These are phyloP conservation scores for Gryon sp. DNA, from an alignment of 1,140 invertebrate species.

Conservation along the genomic window DNA sequence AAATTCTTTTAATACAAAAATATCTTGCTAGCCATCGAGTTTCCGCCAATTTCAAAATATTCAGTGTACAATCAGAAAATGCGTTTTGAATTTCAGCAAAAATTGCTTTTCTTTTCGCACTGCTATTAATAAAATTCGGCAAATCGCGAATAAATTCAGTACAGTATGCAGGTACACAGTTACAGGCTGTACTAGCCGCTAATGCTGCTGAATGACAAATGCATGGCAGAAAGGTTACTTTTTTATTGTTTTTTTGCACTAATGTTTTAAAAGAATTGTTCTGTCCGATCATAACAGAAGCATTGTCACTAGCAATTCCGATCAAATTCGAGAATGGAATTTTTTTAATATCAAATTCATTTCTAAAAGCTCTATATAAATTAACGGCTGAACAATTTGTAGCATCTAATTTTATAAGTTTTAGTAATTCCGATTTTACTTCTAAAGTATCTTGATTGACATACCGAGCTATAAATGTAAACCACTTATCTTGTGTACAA, in stretches of 20 bases:
- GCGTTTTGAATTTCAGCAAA: constrained; percentile 28
- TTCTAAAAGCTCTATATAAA: constrained; percentile 6
- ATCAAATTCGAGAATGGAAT: constrained; percentile 35
- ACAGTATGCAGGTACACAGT: neutral
- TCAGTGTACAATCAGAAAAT: constrained; percentile 2
- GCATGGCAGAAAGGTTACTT: too few species aligned
- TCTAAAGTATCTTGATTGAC: constrained; percentile 2
- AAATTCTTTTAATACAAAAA: constrained; percentile 3
- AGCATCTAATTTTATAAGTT: constrained; percentile 22
- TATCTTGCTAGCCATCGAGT: constrained; percentile 45
- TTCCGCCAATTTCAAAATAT: neutral
- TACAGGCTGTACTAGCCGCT: neutral
- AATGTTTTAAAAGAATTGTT: constrained; percentile 19
- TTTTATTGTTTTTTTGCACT: neutral
- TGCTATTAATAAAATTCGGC: constrained; percentile 17
- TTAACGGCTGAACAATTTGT: constrained; percentile 8
- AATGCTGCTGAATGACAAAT: too few species aligned
- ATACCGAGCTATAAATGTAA: constrained; percentile 17
- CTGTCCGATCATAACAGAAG: constrained; percentile 27
- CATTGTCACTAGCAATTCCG: constrained; percentile 19
- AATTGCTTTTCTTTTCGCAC: constrained; percentile 20
- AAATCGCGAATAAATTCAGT: neutral
- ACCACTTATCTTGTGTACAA: too few species aligned
- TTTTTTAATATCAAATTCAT: neutral
- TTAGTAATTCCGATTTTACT: neutral